Percentiles rank a stretch among this genome's conserved stretches.
phyloP scores from a whole-genome alignment of 1,140 invertebrate genomes.

The Eueides isabella region DNA sequence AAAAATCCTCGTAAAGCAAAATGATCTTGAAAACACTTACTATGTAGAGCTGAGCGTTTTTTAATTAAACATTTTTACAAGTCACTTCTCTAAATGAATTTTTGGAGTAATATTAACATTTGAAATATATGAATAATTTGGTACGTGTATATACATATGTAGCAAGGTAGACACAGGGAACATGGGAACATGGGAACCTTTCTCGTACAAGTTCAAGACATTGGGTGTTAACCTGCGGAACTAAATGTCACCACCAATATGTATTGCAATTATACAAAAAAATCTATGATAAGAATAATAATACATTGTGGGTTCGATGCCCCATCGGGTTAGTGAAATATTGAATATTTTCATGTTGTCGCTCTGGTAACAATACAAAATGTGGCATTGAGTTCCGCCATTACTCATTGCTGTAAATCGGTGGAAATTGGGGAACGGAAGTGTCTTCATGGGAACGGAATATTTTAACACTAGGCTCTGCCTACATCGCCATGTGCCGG shows the following conservation, averaged over 20 bases:
- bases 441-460: too few species aligned
- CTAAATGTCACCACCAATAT: neutral
- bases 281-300: too few species aligned
- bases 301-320: too few species aligned
- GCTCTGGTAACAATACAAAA: too few species aligned
- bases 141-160: neutral
- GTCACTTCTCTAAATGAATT: conserved; percentile 42
- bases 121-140: neutral
- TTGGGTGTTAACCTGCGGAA: neutral
- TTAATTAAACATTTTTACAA: conserved; percentile 60
- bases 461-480: too few species aligned
- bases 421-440: too few species aligned
- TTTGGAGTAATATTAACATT: neutral
- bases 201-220: neutral
- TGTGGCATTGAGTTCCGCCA: too few species aligned
- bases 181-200: neutral
- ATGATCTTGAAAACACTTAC: conserved; percentile 15
- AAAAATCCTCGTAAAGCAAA: conserved; percentile 20
- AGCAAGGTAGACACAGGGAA: neutral
- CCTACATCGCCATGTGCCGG: too few species aligned
- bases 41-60: conserved; percentile 31
- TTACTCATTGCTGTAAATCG: too few species aligned
- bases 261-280: too few species aligned
- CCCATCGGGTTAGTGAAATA: too few species aligned
- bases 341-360: too few species aligned